These are phyloP conservation scores for Vombatus ursinus DNA, from an alignment of 2,113 vertebrate genomes.

Conservation along the genomic window DNA sequence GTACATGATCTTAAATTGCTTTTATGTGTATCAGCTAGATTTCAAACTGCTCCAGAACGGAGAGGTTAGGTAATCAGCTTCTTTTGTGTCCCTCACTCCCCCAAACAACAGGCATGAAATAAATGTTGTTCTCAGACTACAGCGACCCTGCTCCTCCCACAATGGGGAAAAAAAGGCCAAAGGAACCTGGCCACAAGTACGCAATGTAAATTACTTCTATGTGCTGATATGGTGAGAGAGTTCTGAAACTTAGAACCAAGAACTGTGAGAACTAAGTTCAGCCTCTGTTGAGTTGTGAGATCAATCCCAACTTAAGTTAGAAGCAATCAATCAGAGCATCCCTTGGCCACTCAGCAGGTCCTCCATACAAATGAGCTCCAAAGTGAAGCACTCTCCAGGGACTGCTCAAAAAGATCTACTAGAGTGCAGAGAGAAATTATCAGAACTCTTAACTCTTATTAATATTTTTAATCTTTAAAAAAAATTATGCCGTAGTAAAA, in stretches of 20 bases:
- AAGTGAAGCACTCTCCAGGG: background rate
- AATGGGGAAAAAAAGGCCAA: background rate
- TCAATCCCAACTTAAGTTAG: background rate
- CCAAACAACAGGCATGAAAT: background rate
- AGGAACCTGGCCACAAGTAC: background rate
- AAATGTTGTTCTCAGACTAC: background rate
- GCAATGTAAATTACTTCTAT: background rate
- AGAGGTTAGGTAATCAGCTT: background rate
- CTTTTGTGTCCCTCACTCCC: background rate
- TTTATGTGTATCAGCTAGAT: background rate
- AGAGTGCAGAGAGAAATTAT: background rate
- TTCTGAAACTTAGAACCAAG: background rate
- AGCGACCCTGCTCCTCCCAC: background rate
- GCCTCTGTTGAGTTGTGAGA: background rate
- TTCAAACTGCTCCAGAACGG: conserved; percentile 5
- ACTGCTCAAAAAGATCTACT: background rate
- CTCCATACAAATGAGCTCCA: background rate
- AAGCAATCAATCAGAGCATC: background rate
- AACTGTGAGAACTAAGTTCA: background rate
- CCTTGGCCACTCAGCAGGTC: background rate
- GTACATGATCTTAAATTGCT: background rate
- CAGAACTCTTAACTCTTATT: background rate
- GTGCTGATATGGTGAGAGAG: background rate
- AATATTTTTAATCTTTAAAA: background rate
- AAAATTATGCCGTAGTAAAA: background rate